Evolutionary conservation across 2,888 invertebrate genomes (phyloP), one percentile per base, ranked within the genome.

Genomic region (Lepidochitona cinerea): DNA sequence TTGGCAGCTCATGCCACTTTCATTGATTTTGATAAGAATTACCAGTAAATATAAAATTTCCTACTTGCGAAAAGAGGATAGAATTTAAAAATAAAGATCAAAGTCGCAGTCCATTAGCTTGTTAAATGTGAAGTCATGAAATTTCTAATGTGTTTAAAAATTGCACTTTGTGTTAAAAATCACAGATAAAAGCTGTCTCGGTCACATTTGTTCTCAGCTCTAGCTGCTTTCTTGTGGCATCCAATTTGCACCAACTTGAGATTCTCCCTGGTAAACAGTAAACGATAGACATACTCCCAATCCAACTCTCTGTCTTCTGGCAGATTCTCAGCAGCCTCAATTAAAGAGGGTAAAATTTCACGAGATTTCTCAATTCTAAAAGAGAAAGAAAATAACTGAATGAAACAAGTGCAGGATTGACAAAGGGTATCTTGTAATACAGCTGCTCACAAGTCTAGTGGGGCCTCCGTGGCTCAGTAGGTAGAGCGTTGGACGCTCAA

Each of bases 401-500:
- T 84, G 6, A 85, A 75, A 70, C 84, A 82, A 1, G 84, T 84
- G 26, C 79, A 76, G 4, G 86, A 87, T 82, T 82, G 29, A 81
- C 77, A 76, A 90, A 90, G 7, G 69, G 35, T 6, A 80, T 75
- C 49, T 77, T 74, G 72, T 88, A 85, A 59, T 80, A 89, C n/a
- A 84, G 83, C 1, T 90, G 90, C 71, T 89, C 82, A 75, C 90
- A 90, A n/a, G n/a, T n/a, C n/a, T n/a, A n/a, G n/a, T n/a, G n/a
- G n/a, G n/a, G n/a, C n/a, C n/a, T n/a, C n/a, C n/a, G n/a, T n/a
- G n/a, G n/a, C n/a, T n/a, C n/a, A n/a, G n/a, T n/a, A n/a, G n/a
- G n/a, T n/a, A n/a, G n/a, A n/a, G n/a, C n/a, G n/a, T n/a, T n/a
- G n/a, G n/a, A n/a, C n/a, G n/a, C n/a, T n/a, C n/a, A n/a, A n/a